Evolutionary conservation across 2,113 vertebrate genomes (phyloP), one percentile per base, ranked within the genome.

Genomic region (Ptilorrhoa leucosticta): DNA sequence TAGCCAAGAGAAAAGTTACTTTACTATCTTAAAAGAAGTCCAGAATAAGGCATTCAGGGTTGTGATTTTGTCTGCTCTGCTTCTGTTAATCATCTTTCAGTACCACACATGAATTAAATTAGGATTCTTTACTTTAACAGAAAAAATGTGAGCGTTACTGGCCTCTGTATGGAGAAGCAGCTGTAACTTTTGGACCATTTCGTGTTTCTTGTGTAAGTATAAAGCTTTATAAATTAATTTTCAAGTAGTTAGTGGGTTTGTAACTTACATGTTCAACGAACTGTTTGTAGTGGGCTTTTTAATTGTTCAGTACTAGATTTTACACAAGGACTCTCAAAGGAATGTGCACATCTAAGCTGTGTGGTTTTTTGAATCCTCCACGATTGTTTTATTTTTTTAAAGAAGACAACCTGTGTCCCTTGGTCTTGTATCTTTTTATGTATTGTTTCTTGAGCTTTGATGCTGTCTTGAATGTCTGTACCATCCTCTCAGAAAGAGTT

Each of bases 101-200:
- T 87, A 54, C 30, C 42, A 26, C 0, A 12, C 12, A 7, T 58
- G 12, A 83, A 90, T 79, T 91, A 75, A 93, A 77, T 86, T 50
- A 40, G 10, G 15, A 42, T 90, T 72, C 92, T 87, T 94, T 97
- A 83, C 93, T 72, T 94, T 45, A 75, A 97, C 97, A 99, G 99
- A 99, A 99, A 99, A 99, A 99, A 96, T 99, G 99, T 98, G 99
- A 99, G 89, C 98, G 99, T 69, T 99, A 99, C 94, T 99, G 98
- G 98, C 99, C 99, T 24, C 94, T 98, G 65, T 97, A 97, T 64
- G 98, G 98, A 92, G 99, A 99, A 94, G 98, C 99, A 90, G 97
- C 98, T 68, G 93, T 99, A 97, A 98, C 94, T 50, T 99, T 99
- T 95, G 99, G 99, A 93, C 98, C 99, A 42, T 99, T 99, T 98